phyloP scores from a whole-genome alignment of 2,113 vertebrate genomes.

The Xiphophorus maculatus region DNA sequence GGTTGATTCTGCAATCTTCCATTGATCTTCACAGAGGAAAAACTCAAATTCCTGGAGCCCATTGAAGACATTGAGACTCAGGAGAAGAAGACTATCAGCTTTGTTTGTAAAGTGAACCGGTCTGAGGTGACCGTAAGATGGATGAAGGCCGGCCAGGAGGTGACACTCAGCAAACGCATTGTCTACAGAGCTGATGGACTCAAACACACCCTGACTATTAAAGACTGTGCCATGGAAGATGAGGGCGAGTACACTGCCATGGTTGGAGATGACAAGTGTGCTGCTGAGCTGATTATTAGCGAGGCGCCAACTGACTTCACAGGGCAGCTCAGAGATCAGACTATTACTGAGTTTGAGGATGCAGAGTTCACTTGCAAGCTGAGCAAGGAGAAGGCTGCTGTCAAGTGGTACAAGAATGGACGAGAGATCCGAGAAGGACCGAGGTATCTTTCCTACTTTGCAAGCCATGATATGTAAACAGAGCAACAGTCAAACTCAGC shows the following conservation, averaged over 20 bases:
- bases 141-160: constrained; percentile 92
- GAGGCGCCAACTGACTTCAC: constrained; percentile 96
- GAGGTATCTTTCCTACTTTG: constrained; percentile 71
- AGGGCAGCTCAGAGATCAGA: constrained; percentile 90
- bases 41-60: constrained; percentile 88
- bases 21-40: constrained; percentile 85
- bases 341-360: constrained; percentile 96
- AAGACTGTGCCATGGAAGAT: constrained; percentile 91
- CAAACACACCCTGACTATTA: constrained; percentile 92
- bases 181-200: constrained; percentile 91
- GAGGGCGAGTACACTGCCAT: constrained; percentile 93
- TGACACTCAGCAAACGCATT: constrained; percentile 87
- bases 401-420: constrained; percentile 95
- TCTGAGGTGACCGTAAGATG: constrained; percentile 91
- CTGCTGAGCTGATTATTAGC: constrained; percentile 93
- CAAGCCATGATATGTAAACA: too few relatives aligned
- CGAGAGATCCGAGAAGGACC: constrained; percentile 94
- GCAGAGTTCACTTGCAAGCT: constrained; percentile 93
- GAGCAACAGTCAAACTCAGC: too few relatives aligned
- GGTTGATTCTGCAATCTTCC: background rate
- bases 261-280: constrained; percentile 89
- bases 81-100: constrained; percentile 94
- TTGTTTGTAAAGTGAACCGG: constrained; percentile 95
- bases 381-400: constrained; percentile 91
- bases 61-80: constrained; percentile 95